Evolutionary conservation across 2,888 invertebrate genomes (phyloP).

Genomic region (Philonicus albiceps): DNA sequence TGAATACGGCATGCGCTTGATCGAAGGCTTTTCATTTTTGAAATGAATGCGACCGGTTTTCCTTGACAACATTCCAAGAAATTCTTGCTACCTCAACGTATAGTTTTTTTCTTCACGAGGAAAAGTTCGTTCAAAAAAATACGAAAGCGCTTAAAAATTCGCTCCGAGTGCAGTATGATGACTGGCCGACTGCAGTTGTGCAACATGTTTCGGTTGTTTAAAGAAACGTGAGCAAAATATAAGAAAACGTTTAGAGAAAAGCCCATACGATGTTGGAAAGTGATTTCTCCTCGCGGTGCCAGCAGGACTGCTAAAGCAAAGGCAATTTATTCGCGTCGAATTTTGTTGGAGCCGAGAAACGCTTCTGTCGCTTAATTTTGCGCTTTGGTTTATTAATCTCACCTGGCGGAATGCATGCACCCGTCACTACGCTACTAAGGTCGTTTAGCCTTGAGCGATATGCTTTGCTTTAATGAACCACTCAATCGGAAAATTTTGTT

Average conservation of each 20-base stretch:
- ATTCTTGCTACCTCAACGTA: neutral
- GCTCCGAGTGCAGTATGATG: neutral
- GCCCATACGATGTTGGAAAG: neutral
- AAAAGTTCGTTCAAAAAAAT: conserved; percentile 24
- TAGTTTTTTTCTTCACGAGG: neutral
- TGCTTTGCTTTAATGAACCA: neutral
- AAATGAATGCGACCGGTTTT: conserved; percentile 36
- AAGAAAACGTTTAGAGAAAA: neutral
- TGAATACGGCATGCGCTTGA: neutral
- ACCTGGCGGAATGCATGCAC: neutral
- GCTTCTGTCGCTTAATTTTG: neutral
- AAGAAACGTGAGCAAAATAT: neutral
- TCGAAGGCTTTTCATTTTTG: conserved; percentile 35
- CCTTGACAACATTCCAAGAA: conserved; percentile 43
- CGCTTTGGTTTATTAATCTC: neutral
- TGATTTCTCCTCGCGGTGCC: neutral
- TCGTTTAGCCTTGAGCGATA: neutral
- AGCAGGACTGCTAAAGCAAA: neutral
- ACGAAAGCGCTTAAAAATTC: neutral
- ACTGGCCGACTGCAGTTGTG: neutral
- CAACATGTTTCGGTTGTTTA: neutral
- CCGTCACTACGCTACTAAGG: neutral
- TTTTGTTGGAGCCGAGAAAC: neutral
- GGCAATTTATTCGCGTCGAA: neutral
- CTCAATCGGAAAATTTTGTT: neutral